Conservation (phyloP, 1,140 invertebrate genomes). For the Lasioglossum albipes region DNA sequence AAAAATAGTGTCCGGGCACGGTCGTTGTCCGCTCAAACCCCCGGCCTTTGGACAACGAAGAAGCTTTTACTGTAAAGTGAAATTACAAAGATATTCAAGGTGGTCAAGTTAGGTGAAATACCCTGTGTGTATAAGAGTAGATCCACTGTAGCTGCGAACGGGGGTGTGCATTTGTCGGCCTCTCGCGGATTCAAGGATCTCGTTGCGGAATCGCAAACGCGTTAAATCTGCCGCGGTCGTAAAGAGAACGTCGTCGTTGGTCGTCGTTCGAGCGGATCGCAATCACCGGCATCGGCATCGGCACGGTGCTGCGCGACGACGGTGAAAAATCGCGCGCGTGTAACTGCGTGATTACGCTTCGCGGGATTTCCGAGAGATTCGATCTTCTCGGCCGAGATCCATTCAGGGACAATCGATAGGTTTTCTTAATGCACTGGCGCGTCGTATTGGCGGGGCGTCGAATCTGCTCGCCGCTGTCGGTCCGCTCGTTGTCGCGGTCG, state of each 20-base stretch:
- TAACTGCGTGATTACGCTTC: constrained; percentile 31
- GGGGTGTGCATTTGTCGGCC: constrained; percentile 7
- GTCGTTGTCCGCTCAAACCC: no score
- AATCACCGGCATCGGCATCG: constrained; percentile 8
- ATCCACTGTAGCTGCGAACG: no score
- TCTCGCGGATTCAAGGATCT: constrained; percentile 8
- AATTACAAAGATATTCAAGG: no score
- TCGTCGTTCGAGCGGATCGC: constrained; percentile 26
- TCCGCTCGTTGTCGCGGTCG: constrained; percentile 49
- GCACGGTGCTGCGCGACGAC: neutral
- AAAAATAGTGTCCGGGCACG: no score
- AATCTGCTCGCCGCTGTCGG: neutral
- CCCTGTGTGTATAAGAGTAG: no score
- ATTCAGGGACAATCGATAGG: constrained; percentile 63
- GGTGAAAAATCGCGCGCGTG: neutral
- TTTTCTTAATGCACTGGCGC: constrained; percentile 24
- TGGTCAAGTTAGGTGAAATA: no score
- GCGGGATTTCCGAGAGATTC: constrained; percentile 54
- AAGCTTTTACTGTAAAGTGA: no score
- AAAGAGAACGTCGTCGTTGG: constrained; percentile 46
- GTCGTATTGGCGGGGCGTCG: neutral
- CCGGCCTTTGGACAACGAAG: no score
- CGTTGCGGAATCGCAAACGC: constrained; percentile 8
- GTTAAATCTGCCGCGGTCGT: constrained; percentile 27
- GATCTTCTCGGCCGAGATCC: constrained; percentile 47